Evolutionary conservation across 1,140 invertebrate species (phyloP), one percentile per base, ranked within the genome.

Genomic region (Musca vetustissima): DNA sequence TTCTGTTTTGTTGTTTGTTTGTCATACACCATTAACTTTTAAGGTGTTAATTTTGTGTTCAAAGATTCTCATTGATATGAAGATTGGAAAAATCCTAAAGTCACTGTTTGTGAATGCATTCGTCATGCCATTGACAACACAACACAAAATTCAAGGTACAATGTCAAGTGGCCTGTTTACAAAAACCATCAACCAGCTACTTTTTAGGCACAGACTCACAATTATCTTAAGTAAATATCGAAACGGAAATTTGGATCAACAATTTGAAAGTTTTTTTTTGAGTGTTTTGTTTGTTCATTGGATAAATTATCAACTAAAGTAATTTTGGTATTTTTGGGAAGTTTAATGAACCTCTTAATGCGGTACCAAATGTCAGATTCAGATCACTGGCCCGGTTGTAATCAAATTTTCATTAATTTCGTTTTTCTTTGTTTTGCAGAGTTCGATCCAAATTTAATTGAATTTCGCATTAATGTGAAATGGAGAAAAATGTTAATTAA

Each of bases 41-140:
- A 55, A 55, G 52, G 52, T 55, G 52, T 55, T 55, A 55, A 55
- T 55, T 55, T 55, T 8, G 11, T 15, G 36, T 43, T 43, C 36
- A 43, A 43, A 43, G 14, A 55, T 24, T 24, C 21, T 15, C 21
- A 55, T 55, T 55, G 19, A 55, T 14, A 24, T 55, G 21, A 13
- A 22, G 8, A 22, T 55, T 50, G 36, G 36, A 43, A 43, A 43
- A 43, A 43, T 43, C 36, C 36, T 43, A 6, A 9, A 43, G 36
- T 43, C 36, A 43, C 24, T 25, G 21, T 8, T 55, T 55, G 21
- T 55, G 21, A 55, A 55, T 55, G 52, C 52, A 55, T 55, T 55
- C 19, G 52, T 24, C n/a, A 55, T 55, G 52, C 52, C 22, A 55
- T 55, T 55, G 52, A 55, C 19, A 25, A 24, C n/a, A n/a, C n/a